These are phyloP conservation scores for Momotus momota DNA, from an alignment of 2,797 vertebrate species.

Conservation along the genomic window DNA sequence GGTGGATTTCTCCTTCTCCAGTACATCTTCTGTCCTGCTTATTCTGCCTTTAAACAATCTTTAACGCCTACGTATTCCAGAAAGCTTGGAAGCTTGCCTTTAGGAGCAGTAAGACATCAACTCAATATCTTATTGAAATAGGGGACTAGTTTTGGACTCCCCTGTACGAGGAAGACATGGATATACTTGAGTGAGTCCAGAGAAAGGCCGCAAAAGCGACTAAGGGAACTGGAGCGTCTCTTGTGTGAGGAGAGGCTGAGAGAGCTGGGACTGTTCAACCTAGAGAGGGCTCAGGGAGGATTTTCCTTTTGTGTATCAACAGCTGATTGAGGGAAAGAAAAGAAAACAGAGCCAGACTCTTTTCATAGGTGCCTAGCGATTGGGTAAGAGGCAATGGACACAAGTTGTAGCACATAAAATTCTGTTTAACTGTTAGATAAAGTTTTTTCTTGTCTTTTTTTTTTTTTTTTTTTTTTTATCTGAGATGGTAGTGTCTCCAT, in stretches of 20 bases:
- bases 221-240: neutral
- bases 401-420: neutral
- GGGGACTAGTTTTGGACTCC: neutral
- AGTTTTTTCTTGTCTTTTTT: neutral
- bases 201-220: neutral
- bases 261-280: neutral
- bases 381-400: neutral
- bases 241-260: neutral
- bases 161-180: neutral
- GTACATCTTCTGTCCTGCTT: neutral
- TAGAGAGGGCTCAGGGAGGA: neutral
- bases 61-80: neutral
- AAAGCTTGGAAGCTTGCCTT: neutral
- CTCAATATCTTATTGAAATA: neutral
- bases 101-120: neutral
- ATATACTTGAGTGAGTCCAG: neutral
- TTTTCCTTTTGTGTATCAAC: neutral
- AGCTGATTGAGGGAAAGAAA: neutral
- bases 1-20: neutral
- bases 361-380: neutral
- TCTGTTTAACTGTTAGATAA: neutral
- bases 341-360: neutral
- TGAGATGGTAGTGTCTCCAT: neutral
- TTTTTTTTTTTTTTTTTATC: fast-evolving
- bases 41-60: neutral